Conservation (phyloP, 2,797 vertebrate species). For the Aplochiton taeniatus region DNA sequence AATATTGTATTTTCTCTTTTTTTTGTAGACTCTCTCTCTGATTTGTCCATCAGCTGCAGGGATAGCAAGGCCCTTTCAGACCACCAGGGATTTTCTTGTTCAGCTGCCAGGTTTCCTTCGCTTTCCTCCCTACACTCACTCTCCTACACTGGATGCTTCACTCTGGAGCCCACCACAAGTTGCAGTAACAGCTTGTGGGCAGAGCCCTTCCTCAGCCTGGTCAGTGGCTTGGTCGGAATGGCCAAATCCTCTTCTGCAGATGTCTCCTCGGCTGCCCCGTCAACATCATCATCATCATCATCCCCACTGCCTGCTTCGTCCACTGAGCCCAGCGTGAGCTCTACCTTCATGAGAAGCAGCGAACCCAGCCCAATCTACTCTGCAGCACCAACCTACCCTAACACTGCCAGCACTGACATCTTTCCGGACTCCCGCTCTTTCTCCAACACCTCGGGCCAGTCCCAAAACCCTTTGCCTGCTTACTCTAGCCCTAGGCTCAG, state of each 20-base stretch:
- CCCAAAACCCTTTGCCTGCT: conserved; percentile 77
- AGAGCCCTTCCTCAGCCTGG: conserved; percentile 91
- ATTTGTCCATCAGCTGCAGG: conserved; percentile 77
- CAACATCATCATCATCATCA: conserved; percentile 54
- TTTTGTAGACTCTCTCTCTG: conserved; percentile 84
- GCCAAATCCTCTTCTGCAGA: conserved; percentile 52
- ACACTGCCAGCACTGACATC: conserved; percentile 73
- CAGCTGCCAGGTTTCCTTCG: conserved; percentile 5
- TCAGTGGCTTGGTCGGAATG: conserved; percentile 88
- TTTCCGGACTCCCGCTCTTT: conserved; percentile 78
- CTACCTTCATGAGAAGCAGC: conserved; percentile 36
- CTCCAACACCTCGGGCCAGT: conserved; percentile 68
- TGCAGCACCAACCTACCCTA: conserved; percentile 76
- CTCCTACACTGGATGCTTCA: conserved; percentile 93
- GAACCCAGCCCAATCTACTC: conserved; percentile 86
- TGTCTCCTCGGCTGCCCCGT: conserved; percentile 62
- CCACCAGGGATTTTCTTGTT: conserved; percentile 62
- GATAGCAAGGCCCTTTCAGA: conserved; percentile 80
- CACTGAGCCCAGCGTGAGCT: conserved; percentile 56
- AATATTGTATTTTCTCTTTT: conserved; percentile 18
- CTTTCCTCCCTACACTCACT: conserved; percentile 79
- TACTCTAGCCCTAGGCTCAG: conserved; percentile 77
- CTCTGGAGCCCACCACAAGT: conserved; percentile 82
- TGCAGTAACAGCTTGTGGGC: conserved; percentile 86
- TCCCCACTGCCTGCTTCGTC: conserved; percentile 75